phyloP scores from a whole-genome alignment of 2,888 invertebrate genomes.

The Incurvaria masculella region DNA sequence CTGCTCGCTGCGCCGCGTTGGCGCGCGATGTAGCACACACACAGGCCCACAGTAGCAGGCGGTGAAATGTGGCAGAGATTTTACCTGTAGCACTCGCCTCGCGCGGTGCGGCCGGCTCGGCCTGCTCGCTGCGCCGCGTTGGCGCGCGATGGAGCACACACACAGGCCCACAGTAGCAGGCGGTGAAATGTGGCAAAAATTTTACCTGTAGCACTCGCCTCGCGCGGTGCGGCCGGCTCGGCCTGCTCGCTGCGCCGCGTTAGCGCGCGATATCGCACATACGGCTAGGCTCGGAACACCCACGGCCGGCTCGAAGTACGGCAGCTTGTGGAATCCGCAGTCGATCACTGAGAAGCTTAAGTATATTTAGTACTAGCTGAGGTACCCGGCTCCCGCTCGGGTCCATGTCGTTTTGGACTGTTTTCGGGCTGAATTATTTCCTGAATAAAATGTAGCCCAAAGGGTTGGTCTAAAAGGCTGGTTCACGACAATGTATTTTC shows the following conservation, averaged over 20 bases:
- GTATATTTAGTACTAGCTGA: too few species aligned
- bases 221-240: constrained; percentile 81
- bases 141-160: constrained; percentile 80
- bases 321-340: constrained; percentile 92
- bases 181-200: constrained; percentile 5
- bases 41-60: too few species aligned
- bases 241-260: constrained; percentile 90
- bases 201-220: constrained; percentile 80
- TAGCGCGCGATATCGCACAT: constrained; percentile 81
- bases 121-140: constrained; percentile 93
- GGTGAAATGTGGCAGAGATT: too few species aligned
- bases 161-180: constrained; percentile 16
- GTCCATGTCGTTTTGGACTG: too few species aligned
- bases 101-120: constrained; percentile 78
- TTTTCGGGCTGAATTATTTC: too few species aligned
- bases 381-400: not conserved
- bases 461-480: too few species aligned
- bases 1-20: constrained; percentile 89
- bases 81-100: constrained; percentile 86
- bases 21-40: constrained; percentile 82
- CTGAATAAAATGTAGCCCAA: too few species aligned
- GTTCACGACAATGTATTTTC: too few species aligned
- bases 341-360: constrained; percentile 72
- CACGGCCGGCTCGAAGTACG: constrained; percentile 81
- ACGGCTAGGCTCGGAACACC: constrained; percentile 83